These are phyloP conservation scores for Clarias platycephalus DNA, from an alignment of 2,797 vertebrate species.

Conservation along the genomic window DNA sequence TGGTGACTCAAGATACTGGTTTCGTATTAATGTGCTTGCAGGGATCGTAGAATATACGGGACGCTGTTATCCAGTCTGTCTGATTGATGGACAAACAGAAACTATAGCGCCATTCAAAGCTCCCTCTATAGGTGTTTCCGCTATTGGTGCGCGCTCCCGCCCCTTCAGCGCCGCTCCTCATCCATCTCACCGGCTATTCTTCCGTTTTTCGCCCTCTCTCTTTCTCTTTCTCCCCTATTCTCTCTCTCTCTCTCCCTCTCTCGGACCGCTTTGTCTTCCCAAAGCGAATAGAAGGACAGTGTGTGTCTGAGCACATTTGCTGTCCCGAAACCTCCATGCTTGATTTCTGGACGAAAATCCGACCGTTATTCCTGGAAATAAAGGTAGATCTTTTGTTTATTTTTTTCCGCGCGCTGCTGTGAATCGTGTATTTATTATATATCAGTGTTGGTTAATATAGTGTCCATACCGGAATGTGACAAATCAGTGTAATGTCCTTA, in stretches of 20 bases:
- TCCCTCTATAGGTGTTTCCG: conserved; percentile 70
- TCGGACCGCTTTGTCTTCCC: conserved; percentile 56
- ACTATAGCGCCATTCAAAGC: conserved; percentile 48
- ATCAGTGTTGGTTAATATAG: neutral
- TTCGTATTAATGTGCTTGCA: neutral
- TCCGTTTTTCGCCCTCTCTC: conserved; percentile 41
- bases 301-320: conserved; percentile 56
- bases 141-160: conserved; percentile 68
- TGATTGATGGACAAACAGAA: neutral
- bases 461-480: neutral
- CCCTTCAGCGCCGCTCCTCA: conserved; percentile 62
- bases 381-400: conserved; percentile 65
- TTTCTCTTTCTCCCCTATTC: conserved; percentile 46
- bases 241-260: conserved; percentile 43
- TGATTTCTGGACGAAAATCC: conserved; percentile 62
- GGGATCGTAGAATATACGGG: neutral
- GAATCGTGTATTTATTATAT: conserved; percentile 17
- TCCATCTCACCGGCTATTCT: conserved; percentile 57
- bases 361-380: conserved; percentile 66
- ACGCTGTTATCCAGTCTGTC: neutral
- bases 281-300: conserved; percentile 63
- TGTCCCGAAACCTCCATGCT: conserved; percentile 65
- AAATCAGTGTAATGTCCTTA: neutral
- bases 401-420: conserved; percentile 42
- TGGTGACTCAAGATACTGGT: neutral